Conservation (phyloP, 2,113 vertebrate genomes). For the Panthera leo region DNA sequence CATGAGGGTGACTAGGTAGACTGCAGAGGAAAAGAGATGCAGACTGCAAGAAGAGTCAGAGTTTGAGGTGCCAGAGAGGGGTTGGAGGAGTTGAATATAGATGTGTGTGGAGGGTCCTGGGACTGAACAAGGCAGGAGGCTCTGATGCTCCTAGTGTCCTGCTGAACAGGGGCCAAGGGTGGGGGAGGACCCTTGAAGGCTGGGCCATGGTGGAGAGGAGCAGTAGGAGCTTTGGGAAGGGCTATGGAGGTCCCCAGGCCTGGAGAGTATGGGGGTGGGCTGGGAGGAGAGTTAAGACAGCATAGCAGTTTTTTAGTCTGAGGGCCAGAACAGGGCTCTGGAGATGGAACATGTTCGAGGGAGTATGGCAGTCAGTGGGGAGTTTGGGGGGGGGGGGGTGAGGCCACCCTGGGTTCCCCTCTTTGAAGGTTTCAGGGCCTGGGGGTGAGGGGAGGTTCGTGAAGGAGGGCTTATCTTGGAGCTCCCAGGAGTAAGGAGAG, state of each 20-base stretch:
- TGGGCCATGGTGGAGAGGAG: background rate
- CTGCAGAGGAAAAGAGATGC: background rate
- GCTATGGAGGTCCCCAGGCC: background rate
- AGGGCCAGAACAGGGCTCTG: conserved; percentile 6
- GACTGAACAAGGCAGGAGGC: background rate
- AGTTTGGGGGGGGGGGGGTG: background rate
- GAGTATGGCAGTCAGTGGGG: conserved; percentile 47
- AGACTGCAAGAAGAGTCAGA: background rate
- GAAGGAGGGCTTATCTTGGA: background rate
- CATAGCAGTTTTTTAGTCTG: background rate
- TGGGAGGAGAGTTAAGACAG: conserved; percentile 4
- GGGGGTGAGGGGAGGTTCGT: background rate
- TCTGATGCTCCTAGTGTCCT: background rate
- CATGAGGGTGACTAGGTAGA: background rate
- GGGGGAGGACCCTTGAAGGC: background rate
- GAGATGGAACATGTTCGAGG: background rate
- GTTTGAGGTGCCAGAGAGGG: background rate
- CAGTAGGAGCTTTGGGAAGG: background rate
- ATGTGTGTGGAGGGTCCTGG: background rate
- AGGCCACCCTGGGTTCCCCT: conserved; percentile 29
- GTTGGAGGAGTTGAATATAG: background rate
- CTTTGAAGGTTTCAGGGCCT: conserved; percentile 32
- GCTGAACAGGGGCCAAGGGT: background rate
- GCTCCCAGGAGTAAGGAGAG: background rate
- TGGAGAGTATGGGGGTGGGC: background rate